These are phyloP conservation scores for Podilymbus podiceps DNA, from an alignment of 2,113 vertebrate genomes.

Conservation along the genomic window DNA sequence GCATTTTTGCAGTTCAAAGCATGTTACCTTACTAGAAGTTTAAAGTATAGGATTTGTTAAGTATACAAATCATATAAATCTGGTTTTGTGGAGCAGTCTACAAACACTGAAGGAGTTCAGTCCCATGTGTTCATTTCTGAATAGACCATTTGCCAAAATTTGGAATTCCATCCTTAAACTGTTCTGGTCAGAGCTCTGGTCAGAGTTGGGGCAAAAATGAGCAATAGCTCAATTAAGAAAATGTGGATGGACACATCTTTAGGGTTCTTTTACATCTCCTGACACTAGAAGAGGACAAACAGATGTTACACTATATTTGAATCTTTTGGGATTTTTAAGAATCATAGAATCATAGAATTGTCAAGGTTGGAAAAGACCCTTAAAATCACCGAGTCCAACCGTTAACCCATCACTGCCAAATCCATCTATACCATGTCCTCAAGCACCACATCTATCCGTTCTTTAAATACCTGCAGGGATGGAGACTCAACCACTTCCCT, in stretches of 20 bases:
- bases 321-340: background rate
- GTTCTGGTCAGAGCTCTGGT: background rate
- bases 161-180: background rate
- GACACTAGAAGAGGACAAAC: background rate
- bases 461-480: no score
- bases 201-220: background rate
- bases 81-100: background rate
- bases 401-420: no score
- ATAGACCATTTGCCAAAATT: background rate
- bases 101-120: background rate
- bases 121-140: background rate
- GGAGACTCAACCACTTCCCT: no score
- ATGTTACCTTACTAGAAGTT: background rate
- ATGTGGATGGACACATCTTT: background rate
- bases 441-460: no score
- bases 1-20: background rate
- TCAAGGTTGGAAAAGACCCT: no score
- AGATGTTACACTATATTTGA: background rate
- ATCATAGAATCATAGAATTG: no score
- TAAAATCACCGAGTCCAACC: no score
- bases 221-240: background rate
- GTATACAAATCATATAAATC: background rate
- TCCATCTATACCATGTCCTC: no score
- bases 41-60: background rate
- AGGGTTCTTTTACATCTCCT: background rate